Evolutionary conservation across 1,140 invertebrate species (phyloP).

Genomic region (Uloborus diversus): DNA sequence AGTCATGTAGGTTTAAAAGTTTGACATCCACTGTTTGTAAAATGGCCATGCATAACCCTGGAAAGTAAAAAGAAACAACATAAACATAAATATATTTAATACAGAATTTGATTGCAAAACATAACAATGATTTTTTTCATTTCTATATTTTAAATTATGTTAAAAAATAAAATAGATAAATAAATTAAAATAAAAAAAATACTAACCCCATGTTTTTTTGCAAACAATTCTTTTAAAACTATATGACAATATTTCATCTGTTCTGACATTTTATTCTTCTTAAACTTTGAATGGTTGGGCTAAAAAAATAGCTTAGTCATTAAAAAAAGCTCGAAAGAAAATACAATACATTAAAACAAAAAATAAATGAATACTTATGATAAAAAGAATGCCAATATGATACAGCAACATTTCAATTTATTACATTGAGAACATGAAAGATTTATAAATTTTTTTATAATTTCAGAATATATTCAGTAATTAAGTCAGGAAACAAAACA

Average conservation of each 20-base stretch:
- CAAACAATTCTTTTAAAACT: conserved; percentile 67
- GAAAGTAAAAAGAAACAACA: not conserved
- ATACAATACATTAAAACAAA: no score
- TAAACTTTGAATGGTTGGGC: conserved; percentile 63
- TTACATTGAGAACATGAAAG: no score
- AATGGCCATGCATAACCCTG: conserved; percentile 93
- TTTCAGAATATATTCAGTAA: no score
- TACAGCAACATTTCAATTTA: no score
- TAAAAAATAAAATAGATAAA: not conserved
- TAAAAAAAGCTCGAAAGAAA: not conserved
- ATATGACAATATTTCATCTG: conserved; percentile 67
- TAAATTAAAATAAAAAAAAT: not conserved
- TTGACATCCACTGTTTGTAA: conserved; percentile 97
- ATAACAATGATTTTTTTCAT: not conserved
- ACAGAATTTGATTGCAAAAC: not conserved
- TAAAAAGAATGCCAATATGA: no score
- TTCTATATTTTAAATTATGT: not conserved
- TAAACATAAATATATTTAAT: no score
- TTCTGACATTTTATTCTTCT: conserved; percentile 66
- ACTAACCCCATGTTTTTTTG: conserved; percentile 70
- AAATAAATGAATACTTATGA: no score
- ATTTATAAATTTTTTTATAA: no score
- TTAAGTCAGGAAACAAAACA: no score
- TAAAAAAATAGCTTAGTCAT: not conserved
- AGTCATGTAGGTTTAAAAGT: conserved; percentile 93